Conservation (phyloP, 1,140 invertebrate species). For the Hylaeus volcanicus region DNA sequence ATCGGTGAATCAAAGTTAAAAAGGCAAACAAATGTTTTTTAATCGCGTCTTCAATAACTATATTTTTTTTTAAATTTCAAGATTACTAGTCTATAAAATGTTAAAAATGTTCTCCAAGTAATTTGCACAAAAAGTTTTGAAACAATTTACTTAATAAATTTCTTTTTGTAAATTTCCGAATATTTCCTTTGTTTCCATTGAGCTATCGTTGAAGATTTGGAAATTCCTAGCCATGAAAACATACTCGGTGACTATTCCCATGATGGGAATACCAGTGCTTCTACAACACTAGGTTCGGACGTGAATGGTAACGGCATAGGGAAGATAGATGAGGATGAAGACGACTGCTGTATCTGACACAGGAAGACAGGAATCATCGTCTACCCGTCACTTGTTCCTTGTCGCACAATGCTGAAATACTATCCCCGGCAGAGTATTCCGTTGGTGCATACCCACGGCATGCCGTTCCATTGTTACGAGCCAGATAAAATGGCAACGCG, state of each 20-base stretch:
- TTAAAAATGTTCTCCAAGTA: too few species aligned
- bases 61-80: too few species aligned
- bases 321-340: constrained; percentile 9
- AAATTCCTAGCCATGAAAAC: neutral
- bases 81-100: too few species aligned
- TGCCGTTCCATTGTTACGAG: constrained; percentile 15
- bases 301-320: neutral
- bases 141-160: too few species aligned
- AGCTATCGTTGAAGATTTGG: neutral
- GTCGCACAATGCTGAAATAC: constrained; percentile 5
- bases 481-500: constrained; percentile 23
- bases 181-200: too few species aligned
- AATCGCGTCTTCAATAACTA: too few species aligned
- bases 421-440: constrained; percentile 13
- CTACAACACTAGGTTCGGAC: neutral
- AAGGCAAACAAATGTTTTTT: too few species aligned
- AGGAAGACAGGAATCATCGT: constrained; percentile 18
- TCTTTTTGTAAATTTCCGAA: too few species aligned
- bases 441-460: neutral
- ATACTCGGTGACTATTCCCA: neutral
- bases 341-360: neutral
- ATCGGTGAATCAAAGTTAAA: too few species aligned
- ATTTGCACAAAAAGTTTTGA: too few species aligned
- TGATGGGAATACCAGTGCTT: neutral
- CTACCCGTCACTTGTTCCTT: constrained; percentile 4